These are phyloP conservation scores for Falcunculus frontatus DNA, from an alignment of 2,113 vertebrate species.

Conservation along the genomic window DNA sequence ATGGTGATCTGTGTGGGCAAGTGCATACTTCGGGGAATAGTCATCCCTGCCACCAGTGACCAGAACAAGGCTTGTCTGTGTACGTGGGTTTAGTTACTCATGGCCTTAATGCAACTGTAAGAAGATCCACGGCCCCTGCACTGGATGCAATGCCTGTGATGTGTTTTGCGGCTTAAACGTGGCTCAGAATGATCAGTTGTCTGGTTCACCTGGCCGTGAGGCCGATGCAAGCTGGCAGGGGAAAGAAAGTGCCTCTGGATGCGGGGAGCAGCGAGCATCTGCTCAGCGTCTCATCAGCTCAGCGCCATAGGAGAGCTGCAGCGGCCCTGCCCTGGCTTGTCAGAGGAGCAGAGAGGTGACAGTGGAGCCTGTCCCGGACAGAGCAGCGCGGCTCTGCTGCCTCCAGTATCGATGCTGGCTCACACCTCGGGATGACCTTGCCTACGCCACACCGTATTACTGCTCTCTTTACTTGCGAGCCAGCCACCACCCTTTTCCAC, in stretches of 20 bases:
- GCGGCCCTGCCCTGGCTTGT: background rate
- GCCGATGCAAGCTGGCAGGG: background rate
- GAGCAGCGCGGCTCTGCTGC: background rate
- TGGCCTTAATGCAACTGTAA: background rate
- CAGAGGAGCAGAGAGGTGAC: background rate
- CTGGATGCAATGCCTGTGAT: background rate
- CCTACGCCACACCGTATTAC: fast-evolving
- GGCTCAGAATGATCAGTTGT: fast-evolving
- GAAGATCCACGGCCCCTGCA: fast-evolving
- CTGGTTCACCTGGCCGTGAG: background rate
- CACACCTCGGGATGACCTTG: fast-evolving
- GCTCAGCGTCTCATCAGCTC: background rate
- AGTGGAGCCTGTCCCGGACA: background rate
- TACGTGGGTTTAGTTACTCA: fast-evolving
- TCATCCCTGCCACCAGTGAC: fast-evolving
- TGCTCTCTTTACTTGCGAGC: fast-evolving
- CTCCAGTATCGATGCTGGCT: background rate
- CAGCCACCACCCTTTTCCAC: background rate
- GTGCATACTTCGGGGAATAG: fast-evolving
- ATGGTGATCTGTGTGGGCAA: background rate
- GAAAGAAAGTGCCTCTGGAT: background rate
- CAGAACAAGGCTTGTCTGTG: background rate
- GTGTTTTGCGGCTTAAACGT: background rate
- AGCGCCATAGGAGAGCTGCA: background rate
- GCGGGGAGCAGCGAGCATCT: background rate